Base-by-base conservation (phyloP, 2,113 vertebrate species). In the Gasterosteus nipponicus region DNA sequence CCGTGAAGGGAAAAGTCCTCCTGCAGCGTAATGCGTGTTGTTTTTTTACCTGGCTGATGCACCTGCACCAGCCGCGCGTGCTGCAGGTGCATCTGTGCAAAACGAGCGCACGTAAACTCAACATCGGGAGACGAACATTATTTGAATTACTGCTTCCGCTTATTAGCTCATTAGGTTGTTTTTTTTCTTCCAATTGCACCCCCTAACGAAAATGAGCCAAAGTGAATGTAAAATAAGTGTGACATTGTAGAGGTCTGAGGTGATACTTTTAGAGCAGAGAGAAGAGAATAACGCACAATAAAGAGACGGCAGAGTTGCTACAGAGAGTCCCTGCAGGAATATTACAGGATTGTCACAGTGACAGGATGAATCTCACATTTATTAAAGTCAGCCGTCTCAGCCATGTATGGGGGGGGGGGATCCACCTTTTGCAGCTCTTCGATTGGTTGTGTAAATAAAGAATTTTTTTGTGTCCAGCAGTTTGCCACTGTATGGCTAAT, bases 401-500 rank as follows among this genome's bases (percentile, higher is more conserved):
- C 60, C 68, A 77, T 70, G 78, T 81, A 76, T 71, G 70, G 63
- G 69, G 7, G 58, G 38, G 73, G 39, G 22, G 22, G 22, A 26
- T 26, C 22, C 96, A 95, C 97, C 96, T 96, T 95, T 95, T 93
- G 93, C 93, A 92, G 94, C 94, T 92, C 93, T 88, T 91, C 95
- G 96, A 96, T 97, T 97, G 96, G 96, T 95, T 96, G 95, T 97
- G 96, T 95, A 97, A 96, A 97, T 97, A 93, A 91, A 91, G 87
- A 87, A 75, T 93, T 90, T 91, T 89, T 91, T 89, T 60, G 81
- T 81, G 85, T 86, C 81, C 86, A 84, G 82, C 92, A 89, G 86
- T 88, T 95, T 94, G 96, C 95, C 95, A 96, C 95, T 97, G 95
- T 96, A 96, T 95, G 95, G 95, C 95, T 98, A 97, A 99, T 98